Base-by-base conservation (phyloP, 2,888 invertebrate genomes). In the Xanthorhoe designata region DNA sequence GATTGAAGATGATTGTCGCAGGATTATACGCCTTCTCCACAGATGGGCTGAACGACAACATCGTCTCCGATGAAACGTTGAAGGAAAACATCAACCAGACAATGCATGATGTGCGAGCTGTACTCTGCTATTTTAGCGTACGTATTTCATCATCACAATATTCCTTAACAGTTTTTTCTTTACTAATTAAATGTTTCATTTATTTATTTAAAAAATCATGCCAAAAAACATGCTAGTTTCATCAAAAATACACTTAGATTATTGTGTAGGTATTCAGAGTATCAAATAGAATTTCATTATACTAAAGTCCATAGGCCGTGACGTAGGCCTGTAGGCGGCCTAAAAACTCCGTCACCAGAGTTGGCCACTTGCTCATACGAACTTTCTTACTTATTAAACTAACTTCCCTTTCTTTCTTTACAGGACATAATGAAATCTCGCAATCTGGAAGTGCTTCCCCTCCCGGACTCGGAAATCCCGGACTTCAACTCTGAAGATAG, bases 1-100 rank as follows among this genome's bases (percentile, higher is more conserved):
- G 94, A 72, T 89, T 97, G 83, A 96, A 97, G 86, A 95, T 94
- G 89, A 94, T 95, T 69, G 96, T 96, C 0, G 96, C 96, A 6
- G 96, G 95, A 32, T 81, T 97, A 65, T 95, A 96, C 78, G 95
- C 95, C 77, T 94, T 96, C 85, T 95, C 96, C 74, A 94, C 95
- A 71, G 91, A 95, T 19, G 92, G 95, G 53, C 78, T 93, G 59
- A 87, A 87, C 18, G 80, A 90, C 78, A 91, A 83, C 56, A 80
- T 86, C 62, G 72, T 75, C 57, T 68, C 80, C 10, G 89, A 90
- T 50, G 83, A 79, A 59, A 71, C 66, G 15, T 76, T 92, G 56
- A 85, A 85, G 68, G 82, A 88, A 13, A 89, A 95, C 68, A 95
- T 96, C 82, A 90, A 88, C 56, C 88, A 94, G 51, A 94, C 95